These are phyloP conservation scores for Thunnus thynnus DNA, from an alignment of 2,113 vertebrate species.

Conservation along the genomic window DNA sequence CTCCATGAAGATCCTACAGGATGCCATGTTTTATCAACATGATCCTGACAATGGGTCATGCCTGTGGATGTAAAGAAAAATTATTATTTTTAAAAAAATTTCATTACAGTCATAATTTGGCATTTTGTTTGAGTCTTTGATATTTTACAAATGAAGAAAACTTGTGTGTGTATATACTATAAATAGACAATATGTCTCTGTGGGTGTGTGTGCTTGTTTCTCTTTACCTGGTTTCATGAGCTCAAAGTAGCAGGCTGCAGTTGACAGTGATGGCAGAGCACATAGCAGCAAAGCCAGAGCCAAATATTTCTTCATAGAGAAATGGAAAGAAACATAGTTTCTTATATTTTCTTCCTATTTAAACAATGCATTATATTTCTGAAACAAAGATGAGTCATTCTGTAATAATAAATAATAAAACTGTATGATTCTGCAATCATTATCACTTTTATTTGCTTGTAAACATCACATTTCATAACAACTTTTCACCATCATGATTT, in stretches of 20 bases:
- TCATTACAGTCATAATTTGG: not conserved
- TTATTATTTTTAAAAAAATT: not conserved
- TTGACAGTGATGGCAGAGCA: constrained; percentile 41
- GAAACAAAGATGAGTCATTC: not conserved
- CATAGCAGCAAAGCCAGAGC: constrained; percentile 58
- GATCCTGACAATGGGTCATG: constrained; percentile 59
- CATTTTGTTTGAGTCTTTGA: not conserved
- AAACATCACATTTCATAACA: not conserved
- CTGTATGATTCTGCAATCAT: not conserved
- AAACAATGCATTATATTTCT: not conserved
- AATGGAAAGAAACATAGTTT: not conserved
- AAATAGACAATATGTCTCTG: not conserved
- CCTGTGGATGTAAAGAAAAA: constrained; percentile 16
- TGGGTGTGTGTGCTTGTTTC: not conserved
- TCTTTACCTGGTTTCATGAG: not conserved
- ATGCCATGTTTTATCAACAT: constrained; percentile 44
- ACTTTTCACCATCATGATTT: not conserved
- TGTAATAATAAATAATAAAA: too few species aligned
- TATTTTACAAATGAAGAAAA: not conserved
- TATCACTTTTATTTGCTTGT: not conserved
- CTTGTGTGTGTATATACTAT: not conserved
- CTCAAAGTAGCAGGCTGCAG: too few species aligned
- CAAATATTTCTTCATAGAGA: constrained; percentile 56
- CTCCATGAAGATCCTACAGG: constrained; percentile 65
- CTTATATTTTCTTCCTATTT: not conserved